Conservation (phyloP, 2,888 invertebrate genomes). For the Torymus tubicola region DNA sequence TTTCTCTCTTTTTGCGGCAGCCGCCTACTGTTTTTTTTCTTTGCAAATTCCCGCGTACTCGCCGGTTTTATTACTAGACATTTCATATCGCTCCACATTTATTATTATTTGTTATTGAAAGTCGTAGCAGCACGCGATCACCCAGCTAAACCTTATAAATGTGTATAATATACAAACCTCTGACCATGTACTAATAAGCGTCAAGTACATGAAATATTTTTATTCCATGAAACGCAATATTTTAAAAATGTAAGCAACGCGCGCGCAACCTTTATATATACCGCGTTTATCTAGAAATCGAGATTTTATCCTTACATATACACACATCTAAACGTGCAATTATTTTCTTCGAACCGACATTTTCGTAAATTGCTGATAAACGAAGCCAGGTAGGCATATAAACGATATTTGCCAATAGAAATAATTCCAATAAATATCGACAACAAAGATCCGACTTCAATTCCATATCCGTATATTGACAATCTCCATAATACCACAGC, state of each 20-base stretch:
- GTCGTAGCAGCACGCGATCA: neutral
- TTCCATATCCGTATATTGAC: too few species aligned
- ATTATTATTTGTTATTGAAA: constrained; percentile 25
- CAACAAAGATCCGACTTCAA: too few species aligned
- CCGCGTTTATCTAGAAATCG: neutral
- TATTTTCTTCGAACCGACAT: too few species aligned
- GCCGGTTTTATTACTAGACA: neutral
- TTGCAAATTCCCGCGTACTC: too few species aligned
- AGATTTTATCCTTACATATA: neutral
- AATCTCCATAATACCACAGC: too few species aligned
- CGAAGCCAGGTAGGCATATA: too few species aligned
- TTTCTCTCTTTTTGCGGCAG: too few species aligned
- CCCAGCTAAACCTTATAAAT: neutral
- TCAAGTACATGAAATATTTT: neutral
- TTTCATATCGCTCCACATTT: neutral
- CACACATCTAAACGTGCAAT: neutral
- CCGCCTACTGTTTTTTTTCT: too few species aligned
- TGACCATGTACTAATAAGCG: constrained; percentile 17
- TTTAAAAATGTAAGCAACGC: neutral
- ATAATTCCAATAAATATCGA: too few species aligned
- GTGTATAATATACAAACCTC: neutral
- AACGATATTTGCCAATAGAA: too few species aligned
- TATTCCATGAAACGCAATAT: neutral
- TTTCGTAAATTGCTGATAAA: too few species aligned
- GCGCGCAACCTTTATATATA: neutral